Base-by-base conservation (phyloP, 2,797 vertebrate genomes). In the Rhodeus uyekii region DNA sequence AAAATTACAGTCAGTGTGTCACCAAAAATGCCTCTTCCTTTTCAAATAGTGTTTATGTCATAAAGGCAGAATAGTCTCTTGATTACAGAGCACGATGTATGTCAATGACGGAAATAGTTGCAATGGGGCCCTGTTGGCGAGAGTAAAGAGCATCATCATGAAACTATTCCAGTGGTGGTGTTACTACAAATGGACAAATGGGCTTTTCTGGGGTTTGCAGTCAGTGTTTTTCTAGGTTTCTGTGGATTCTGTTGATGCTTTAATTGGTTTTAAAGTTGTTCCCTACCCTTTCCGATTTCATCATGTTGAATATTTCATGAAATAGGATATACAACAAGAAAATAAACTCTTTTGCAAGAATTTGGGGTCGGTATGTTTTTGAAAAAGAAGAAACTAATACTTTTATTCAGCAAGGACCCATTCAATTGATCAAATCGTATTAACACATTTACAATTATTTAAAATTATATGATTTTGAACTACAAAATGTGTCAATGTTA, bases 41-140 rank as follows among this genome's bases (percentile, higher is more conserved):
- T 42, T 76, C 42, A 44, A 10, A 61, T 34, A 39, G 36, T 64
- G 39, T 72, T 53, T 53, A 75, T 55, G 46, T 75, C 60, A 65
- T 60, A 81, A 53, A 74, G 42, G 71, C 60, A 27, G 79, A 64
- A 74, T 50, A 53, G 60, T 50, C 18, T 75, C 60, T 42, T 74
- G 46, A 81, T 81, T 42, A 75, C 44, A 65, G 44, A 64, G 71
- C 4, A 64, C 18, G 46, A 55, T 64, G 71, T 53, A 55, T 64
- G 71, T 53, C 79, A 48, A 16, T 63, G 55, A 81, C 8, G 46
- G 22, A 64, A 80, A 44, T 27, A 13, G 68, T 72, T 80, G 9
- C 22, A 27, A 42, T 32, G 36, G 18, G 76, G 38, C 24, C 36
- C 63, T 69, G 48, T 69, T 79, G 48, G 64, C 19, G 18, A 24